A percentile compares a stretch with the other conserved stretches of the same genome.
Evolutionary conservation across 2,888 invertebrate species (phyloP).

Genomic region (Athalia cordata): DNA sequence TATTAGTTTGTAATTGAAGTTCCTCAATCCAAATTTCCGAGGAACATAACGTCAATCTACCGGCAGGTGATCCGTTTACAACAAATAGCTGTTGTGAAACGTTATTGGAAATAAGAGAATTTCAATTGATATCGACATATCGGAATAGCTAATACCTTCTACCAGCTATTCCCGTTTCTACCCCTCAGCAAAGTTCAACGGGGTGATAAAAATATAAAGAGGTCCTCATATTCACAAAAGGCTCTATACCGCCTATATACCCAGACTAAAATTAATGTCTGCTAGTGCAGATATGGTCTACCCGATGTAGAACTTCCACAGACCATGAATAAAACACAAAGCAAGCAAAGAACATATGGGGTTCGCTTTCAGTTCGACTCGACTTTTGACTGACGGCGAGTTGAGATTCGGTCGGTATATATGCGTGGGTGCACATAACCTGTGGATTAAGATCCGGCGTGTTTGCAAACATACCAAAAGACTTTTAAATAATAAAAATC

Average conservation of each 20-base stretch:
- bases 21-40: not conserved
- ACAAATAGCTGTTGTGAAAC: too few species aligned
- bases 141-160: not conserved
- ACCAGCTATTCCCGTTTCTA: not conserved
- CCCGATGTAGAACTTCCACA: conserved; percentile 2
- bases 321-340: conserved; percentile 37
- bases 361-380: conserved; percentile 25
- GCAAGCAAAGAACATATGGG: conserved; percentile 51
- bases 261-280: conserved; percentile 10
- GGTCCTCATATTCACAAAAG: not conserved
- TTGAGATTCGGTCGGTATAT: conserved; percentile 49
- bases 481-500: conserved; percentile 47
- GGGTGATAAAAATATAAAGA: not conserved
- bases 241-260: conserved; percentile 2
- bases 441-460: conserved; percentile 52
- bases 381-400: conserved; percentile 55
- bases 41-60: too few species aligned
- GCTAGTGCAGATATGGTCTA: conserved; percentile 13
- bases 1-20: not conserved
- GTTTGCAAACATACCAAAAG: conserved; percentile 46
- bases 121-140: conserved; percentile 8
- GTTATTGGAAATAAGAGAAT: not conserved
- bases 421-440: conserved; percentile 54
- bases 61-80: too few species aligned
- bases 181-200: too few species aligned